Base-by-base conservation (phyloP, 2,113 vertebrate species). In the Heloderma charlesbogerti region DNA sequence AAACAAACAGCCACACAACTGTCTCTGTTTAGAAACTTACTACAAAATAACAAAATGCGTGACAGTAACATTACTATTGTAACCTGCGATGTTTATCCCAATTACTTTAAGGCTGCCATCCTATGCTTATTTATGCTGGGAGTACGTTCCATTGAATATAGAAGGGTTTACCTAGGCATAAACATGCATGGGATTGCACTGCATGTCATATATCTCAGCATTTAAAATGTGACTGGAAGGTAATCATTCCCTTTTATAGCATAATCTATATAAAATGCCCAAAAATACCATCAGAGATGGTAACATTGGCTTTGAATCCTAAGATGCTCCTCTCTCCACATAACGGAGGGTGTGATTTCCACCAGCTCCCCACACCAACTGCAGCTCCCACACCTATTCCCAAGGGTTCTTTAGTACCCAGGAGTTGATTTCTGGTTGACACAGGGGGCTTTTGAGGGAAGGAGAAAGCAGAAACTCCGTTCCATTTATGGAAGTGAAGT, bases 241-340 rank as follows among this genome's bases (percentile, higher is more conserved):
- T 0, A 93, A 88, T 93, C 89, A 78, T 86, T 60, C 71, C 71
- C 3, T 48, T 88, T 94, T 40, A 92, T 90, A 54, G 57, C 79
- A 6, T 0, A 6, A 15, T 40, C 1, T 80, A 34, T 51, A 54
- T 60, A 63, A 60, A 37, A 78, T 78, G 13, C 13, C 29, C 29
- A 57, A 25, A 13, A 72, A 27, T 13, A 12, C 27, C n/a, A n/a
- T 57, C 37, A 29, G 5, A 40, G n/a, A 75, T 12, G 13, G 25
- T 31, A 5, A 37, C 34, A 72, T 60, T 60, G 57, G 71, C 9
- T 34, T 72, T 72, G 71, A 9, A 15, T n/a, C 71, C 29, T 72
- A n/a, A 34, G 25, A 34, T 72, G 69, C 2, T 72, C 31, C 31
- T 84, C 37, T 67, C 40, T 84, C 31, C 34, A 54, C 48, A 81